These are phyloP conservation scores for Plutella xylostella DNA, from an alignment of 2,888 invertebrate species.

Conservation along the genomic window DNA sequence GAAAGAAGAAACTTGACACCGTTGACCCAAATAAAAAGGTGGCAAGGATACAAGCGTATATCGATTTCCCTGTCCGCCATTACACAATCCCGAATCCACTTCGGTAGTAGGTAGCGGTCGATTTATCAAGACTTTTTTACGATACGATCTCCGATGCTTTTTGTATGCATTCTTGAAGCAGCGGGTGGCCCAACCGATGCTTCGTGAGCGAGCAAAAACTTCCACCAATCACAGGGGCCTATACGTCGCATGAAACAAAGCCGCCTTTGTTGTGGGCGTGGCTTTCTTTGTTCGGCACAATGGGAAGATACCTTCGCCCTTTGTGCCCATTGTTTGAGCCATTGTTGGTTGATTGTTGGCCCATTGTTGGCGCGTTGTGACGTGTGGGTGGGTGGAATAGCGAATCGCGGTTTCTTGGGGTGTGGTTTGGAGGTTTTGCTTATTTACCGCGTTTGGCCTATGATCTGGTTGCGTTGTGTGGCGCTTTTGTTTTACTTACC, in stretches of 20 bases:
- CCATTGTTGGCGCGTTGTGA: too few relatives aligned
- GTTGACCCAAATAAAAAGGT: too few relatives aligned
- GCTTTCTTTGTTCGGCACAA: slow-evolving; percentile 56
- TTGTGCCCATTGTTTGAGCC: slow-evolving; percentile 47
- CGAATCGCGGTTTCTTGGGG: slow-evolving; percentile 15
- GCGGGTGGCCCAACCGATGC: slow-evolving; percentile 37
- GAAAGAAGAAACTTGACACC: too few relatives aligned
- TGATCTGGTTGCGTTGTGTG: too few relatives aligned
- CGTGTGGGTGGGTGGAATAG: slow-evolving; percentile 23
- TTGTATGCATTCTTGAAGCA: slow-evolving; percentile 30
- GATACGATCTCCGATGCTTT: slow-evolving; percentile 1
- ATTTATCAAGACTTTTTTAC: slow-evolving; percentile 6
- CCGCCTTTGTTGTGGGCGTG: slow-evolving; percentile 52
- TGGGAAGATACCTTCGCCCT: slow-evolving; percentile 57
- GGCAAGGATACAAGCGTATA: too few relatives aligned
- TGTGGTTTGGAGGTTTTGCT: slow-evolving; percentile 1
- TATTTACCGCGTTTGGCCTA: too few relatives aligned
- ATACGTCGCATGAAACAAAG: slow-evolving; percentile 54
- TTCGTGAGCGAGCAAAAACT: slow-evolving; percentile 9
- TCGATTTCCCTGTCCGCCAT: slow-evolving; percentile 1
- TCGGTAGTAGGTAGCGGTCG: slow-evolving; percentile 5
- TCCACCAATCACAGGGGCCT: slow-evolving; percentile 40
- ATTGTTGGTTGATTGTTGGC: slow-evolving; percentile 43
- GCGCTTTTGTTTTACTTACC: too few relatives aligned
- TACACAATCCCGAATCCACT: neutral